Base-by-base conservation (phyloP, 2,113 vertebrate genomes). In the Elgaria multicarinata region DNA sequence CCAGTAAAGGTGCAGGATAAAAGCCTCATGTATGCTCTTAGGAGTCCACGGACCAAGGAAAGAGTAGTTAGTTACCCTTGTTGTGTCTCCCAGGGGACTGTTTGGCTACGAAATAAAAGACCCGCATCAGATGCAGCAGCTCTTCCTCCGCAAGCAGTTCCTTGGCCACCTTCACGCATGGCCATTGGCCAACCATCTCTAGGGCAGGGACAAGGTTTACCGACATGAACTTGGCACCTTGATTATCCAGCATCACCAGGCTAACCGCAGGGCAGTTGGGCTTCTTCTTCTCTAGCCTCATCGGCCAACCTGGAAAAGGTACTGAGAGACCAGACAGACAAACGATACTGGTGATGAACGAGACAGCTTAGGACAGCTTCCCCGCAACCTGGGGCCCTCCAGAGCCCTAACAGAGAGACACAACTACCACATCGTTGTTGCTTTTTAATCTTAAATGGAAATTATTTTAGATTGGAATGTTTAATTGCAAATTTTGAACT, bases 171-270 rank as follows among this genome's bases (percentile, higher is more conserved):
- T 92, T 94, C 0, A 87, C 77, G 13, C 18, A 4, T 0, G 96
- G 96, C 96, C 96, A 97, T 85, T 95, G 96, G 55, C 20, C 50
- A 1, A 79, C 6, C 26, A 94, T 94, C 93, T 96, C 86, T 69
- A 97, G 92, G 9, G 96, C 93, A 36, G 95, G 96, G 83, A 97
- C 94, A n/a, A 97, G 90, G 1, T 97, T 96, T 64, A 96, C 53
- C 2, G 96, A 96, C 80, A 97, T 90, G 77, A 91, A 39, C 66
- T 90, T 95, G 26, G 42, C 50, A 2, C 36, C 50, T n/a, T 91
- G 85, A 1, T 24, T 22, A 14, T 82, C 88, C 85, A 76, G 66
- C 87, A 96, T 89, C 12, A 90, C 91, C 64, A 97, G 81, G 9
- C 93, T 95, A 69, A 97, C 93, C 0, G 94, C 96, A 0, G 97